Base-by-base conservation (phyloP, 1,140 invertebrate species). In the Drosophila cardini region DNA sequence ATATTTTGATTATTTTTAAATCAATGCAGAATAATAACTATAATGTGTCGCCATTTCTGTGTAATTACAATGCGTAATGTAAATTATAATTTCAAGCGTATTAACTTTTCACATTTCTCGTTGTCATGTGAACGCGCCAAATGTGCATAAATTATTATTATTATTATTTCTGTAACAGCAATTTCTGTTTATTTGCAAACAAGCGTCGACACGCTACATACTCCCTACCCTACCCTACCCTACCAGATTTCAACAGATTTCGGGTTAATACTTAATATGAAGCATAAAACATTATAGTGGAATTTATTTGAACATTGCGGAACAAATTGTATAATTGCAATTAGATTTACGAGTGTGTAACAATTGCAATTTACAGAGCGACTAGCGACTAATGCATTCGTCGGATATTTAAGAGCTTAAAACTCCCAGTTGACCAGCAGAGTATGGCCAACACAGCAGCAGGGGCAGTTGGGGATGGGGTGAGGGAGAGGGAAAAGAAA, bases 281-380 rank as follows among this genome's bases (percentile, higher is more conserved):
- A 53, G 43, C 15, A 76, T 56, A 43, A 65, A 45, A 74, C 61
- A 87, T 82, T 87, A 79, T 86, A 56, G 58, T 4, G 58, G 65
- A 79, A 87, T 86, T 87, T 86, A 79, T 64, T 73, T 50, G 61
- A 62, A 72, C 68, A 86, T 79, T 86, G 79, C 87, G 77, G 56
- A 79, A 76, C 79, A 86, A 86, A 86, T 86, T 86, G 82, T 62
- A 85, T 87, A 87, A 87, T 89, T 89, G 83, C 79, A 89, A 89
- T 89, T 89, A 89, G 84, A 87, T 89, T 87, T 80, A 76, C 62
- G 62, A 57, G 43, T 48, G 30, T 76, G 65, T 64, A 36, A 55
- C 52, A 78, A 81, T 72, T 78, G 75, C 75, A 72, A 76, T 87
- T 64, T 58, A 78, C 62, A 50, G 56, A 68, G 38, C 32, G 48